These are phyloP conservation scores for Rhadina sibilatrix DNA, from an alignment of 2,113 vertebrate species.

Conservation along the genomic window DNA sequence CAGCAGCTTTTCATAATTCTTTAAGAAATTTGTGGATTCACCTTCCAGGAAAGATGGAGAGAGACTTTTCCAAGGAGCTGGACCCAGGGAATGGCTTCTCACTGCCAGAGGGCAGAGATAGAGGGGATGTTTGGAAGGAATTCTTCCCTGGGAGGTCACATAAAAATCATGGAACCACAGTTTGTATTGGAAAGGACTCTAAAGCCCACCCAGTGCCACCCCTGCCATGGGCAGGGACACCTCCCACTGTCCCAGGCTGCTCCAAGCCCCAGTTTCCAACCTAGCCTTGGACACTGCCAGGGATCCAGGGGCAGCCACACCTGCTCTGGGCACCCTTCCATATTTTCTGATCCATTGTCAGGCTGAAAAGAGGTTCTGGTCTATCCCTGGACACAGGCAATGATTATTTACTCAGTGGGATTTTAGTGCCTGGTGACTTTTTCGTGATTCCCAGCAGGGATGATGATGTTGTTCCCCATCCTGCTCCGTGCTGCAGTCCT, in stretches of 20 bases:
- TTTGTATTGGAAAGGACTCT: not conserved
- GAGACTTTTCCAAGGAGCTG: not conserved
- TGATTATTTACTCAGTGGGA: not conserved
- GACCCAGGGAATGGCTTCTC: not conserved
- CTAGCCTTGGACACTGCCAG: not conserved
- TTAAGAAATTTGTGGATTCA: not conserved
- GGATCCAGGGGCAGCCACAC: not conserved
- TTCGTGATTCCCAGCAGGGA: not conserved
- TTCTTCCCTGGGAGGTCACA: not conserved
- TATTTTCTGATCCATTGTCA: not conserved
- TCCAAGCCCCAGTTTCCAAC: rapidly evolving
- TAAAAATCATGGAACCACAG: not conserved
- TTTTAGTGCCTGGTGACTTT: not conserved
- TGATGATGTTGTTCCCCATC: not conserved
- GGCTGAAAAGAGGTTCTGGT: not conserved
- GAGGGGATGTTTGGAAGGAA: not conserved
- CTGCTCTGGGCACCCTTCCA: not conserved
- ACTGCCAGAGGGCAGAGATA: rapidly evolving
- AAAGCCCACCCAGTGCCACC: rapidly evolving
- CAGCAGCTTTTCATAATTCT: not conserved
- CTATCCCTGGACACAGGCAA: not conserved
- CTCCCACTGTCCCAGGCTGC: not conserved
- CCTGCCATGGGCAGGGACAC: not conserved
- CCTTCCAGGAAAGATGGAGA: not conserved
- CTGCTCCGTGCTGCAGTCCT: not conserved